Base-by-base conservation (phyloP, 2,888 invertebrate genomes). In the Microchrysa polita region DNA sequence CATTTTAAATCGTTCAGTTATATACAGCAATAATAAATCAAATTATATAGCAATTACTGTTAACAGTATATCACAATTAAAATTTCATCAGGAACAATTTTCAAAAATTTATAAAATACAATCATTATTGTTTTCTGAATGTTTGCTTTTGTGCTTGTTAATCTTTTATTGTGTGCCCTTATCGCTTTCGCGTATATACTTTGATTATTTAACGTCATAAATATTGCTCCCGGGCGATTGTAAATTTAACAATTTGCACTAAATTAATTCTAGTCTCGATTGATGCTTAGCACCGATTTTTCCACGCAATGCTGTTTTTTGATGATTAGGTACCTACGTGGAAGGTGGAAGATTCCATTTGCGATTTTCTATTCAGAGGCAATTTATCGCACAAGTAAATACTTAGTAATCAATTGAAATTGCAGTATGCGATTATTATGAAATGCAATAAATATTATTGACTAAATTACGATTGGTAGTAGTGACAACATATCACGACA, bases 31-130 rank as follows among this genome's bases (percentile, higher is more conserved):
- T 42, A 42, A 61, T 65, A 65, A 69, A 69, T 69, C 69, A 69
- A 69, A 69, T 69, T 69, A 69, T 55, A 20, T 57, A 55, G 55
- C 69, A 69, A 69, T 69, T 69, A 69, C 55, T 69, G 69, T 69
- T 55, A 55, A 57, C 55, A 57, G 57, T 69, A 40, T 52, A 55
- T 55, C 55, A 69, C 40, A 69, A 69, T 69, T 69, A 67, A 67
- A 65, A 65, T 65, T 65, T 65, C 65, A 65, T 65, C 65, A 65
- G 16, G 65, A 22, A 20, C 48, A 34, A 34, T 34, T n/a, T 14
- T 65, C 44, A 65, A 65, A n/a, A 65, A 65, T 65, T 65, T 65
- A 65, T 20, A 65, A 34, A 34, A 34, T 34, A 34, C 27, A n/a
- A n/a, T n/a, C n/a, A n/a, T n/a, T 34, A 34, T 34, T 34, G 27